A percentile compares a stretch with the other conserved stretches of the same genome.
These are phyloP conservation scores for Eupeodes luniger DNA, from an alignment of 2,888 invertebrate species.

Conservation along the genomic window DNA sequence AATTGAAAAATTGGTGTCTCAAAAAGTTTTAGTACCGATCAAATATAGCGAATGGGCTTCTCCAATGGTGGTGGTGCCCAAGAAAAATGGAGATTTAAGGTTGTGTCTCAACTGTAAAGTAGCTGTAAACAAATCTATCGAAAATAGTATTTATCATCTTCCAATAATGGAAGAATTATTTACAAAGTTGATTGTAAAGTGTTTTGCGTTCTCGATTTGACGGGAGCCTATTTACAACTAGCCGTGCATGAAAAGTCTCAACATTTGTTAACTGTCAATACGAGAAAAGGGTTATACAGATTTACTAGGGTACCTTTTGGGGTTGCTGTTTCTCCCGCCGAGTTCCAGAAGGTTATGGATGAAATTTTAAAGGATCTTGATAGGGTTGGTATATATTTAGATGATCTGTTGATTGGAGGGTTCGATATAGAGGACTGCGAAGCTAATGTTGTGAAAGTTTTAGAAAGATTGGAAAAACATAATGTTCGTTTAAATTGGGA, in stretches of 20 bases:
- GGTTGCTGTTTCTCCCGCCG: constrained; percentile 54
- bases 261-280: constrained; percentile 14
- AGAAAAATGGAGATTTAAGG: constrained; percentile 29
- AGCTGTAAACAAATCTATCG: constrained; percentile 51
- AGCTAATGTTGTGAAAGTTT: not conserved
- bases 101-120: constrained; percentile 55
- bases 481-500: constrained; percentile 11
- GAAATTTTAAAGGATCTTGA: too few relatives aligned
- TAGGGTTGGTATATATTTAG: too few relatives aligned
- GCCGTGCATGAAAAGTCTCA: constrained; percentile 12
- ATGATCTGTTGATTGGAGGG: too few relatives aligned
- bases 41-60: constrained; percentile 14
- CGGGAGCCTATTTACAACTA: constrained; percentile 38
- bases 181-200: constrained; percentile 13
- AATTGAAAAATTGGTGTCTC: constrained; percentile 27
- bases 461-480: constrained; percentile 17
- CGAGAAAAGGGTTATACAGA: constrained; percentile 18
- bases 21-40: constrained; percentile 29
- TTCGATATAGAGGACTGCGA: constrained; percentile 33
- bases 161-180: constrained; percentile 56
- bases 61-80: constrained; percentile 22
- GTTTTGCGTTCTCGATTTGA: constrained; percentile 41
- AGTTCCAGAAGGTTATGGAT: constrained; percentile 45
- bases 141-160: constrained; percentile 55
- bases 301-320: constrained; percentile 54